Conservation (phyloP, 2,888 invertebrate genomes). For the Oxyscelio sp. region DNA sequence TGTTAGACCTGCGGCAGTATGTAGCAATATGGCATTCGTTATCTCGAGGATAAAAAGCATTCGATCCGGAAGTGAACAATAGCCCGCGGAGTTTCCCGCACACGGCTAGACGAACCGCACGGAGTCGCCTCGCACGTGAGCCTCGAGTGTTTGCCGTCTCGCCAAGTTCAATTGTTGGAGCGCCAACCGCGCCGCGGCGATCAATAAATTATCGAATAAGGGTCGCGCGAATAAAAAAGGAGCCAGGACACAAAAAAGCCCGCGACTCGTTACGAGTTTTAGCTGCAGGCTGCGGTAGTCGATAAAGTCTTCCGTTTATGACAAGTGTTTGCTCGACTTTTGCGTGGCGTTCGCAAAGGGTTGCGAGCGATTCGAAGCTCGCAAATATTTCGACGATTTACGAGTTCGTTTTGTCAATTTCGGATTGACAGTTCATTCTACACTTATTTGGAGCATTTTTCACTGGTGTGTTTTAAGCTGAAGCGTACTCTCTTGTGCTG, state of each 20-base stretch:
- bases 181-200: conserved; percentile 56
- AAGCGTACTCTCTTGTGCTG: too few species aligned
- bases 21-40: conserved; percentile 38
- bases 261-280: background rate
- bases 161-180: conserved; percentile 9
- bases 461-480: too few species aligned
- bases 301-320: conserved; percentile 31
- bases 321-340: conserved; percentile 27
- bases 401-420: too few species aligned
- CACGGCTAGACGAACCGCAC: background rate
- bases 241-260: background rate
- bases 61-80: conserved; percentile 2
- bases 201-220: conserved; percentile 72
- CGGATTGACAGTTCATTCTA: too few species aligned
- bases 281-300: conserved; percentile 9
- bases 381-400: too few species aligned
- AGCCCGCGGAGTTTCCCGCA: conserved; percentile 1
- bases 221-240: conserved; percentile 26
- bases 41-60: conserved; percentile 20
- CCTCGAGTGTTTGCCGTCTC: background rate
- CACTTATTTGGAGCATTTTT: too few species aligned
- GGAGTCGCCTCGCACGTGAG: background rate
- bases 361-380: background rate
- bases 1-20: conserved; percentile 26
- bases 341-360: conserved; percentile 21